phyloP scores from a whole-genome alignment of 2,113 vertebrate species.

The Chaenocephalus aceratus region DNA sequence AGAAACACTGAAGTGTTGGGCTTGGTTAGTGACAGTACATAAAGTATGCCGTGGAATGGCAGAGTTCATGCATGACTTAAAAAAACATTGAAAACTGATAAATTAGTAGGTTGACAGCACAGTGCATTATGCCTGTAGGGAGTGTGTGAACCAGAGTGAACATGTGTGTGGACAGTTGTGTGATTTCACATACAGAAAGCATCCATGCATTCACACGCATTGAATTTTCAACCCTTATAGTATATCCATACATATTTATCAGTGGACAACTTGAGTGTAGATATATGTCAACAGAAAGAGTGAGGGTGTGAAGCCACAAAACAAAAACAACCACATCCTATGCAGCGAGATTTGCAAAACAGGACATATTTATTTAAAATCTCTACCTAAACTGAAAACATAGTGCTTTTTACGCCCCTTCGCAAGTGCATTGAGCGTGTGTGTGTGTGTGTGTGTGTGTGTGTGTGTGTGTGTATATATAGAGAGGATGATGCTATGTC shows the following conservation, averaged over 20 bases:
- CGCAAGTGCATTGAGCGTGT: slow-evolving; percentile 2
- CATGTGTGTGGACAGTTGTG: slow-evolving; percentile 36
- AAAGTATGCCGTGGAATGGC: slow-evolving; percentile 5
- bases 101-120: slow-evolving; percentile 37
- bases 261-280: slow-evolving; percentile 30
- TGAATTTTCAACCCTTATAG: slow-evolving; percentile 41
- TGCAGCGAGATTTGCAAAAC: background rate
- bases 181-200: slow-evolving; percentile 40
- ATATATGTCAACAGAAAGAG: slow-evolving; percentile 24
- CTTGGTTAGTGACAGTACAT: slow-evolving; percentile 10
- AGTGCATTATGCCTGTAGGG: slow-evolving; percentile 24
- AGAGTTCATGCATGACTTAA: slow-evolving; percentile 55
- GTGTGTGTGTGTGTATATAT: too few species aligned
- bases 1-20: slow-evolving; percentile 11
- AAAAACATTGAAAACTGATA: slow-evolving; percentile 59
- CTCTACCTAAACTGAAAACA: background rate
- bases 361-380: background rate
- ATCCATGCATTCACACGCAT: slow-evolving; percentile 30
- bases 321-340: slow-evolving; percentile 18
- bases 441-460: too few species aligned
- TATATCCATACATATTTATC: slow-evolving; percentile 52
- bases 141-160: slow-evolving; percentile 17
- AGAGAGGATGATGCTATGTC: slow-evolving; percentile 12
- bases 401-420: slow-evolving; percentile 11
- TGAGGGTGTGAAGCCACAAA: slow-evolving; percentile 19